Conservation (phyloP, 2,113 vertebrate species). For the Spea multiplicata region DNA sequence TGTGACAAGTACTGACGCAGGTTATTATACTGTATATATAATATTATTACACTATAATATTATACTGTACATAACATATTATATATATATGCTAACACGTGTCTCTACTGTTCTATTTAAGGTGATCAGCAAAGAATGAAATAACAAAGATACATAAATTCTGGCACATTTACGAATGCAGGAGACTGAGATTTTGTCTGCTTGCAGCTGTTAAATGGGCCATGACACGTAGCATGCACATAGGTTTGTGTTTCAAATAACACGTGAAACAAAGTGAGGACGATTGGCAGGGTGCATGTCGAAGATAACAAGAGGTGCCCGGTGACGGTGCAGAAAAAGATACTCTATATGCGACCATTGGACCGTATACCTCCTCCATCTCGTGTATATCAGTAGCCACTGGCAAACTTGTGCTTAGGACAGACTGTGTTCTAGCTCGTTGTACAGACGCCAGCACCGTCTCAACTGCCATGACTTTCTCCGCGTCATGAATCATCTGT, state of each 20-base stretch:
- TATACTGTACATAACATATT: too few species aligned
- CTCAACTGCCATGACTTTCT: constrained; percentile 29
- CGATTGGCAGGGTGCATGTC: neutral
- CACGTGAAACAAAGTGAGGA: constrained; percentile 12
- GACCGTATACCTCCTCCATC: constrained; percentile 24
- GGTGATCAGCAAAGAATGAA: neutral
- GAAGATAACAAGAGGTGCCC: constrained; percentile 23
- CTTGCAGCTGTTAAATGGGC: constrained; percentile 12
- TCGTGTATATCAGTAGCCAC: neutral
- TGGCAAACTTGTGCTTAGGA: constrained; percentile 9
- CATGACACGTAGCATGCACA: neutral
- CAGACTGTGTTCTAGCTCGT: constrained; percentile 23
- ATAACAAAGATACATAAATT: constrained; percentile 26
- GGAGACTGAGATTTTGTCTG: neutral
- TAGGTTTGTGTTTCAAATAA: neutral
- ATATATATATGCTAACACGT: too few species aligned
- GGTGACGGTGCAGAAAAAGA: neutral
- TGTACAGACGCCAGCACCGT: constrained; percentile 33
- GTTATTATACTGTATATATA: too few species aligned
- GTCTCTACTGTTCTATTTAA: neutral
- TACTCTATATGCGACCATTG: neutral
- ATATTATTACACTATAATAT: too few species aligned
- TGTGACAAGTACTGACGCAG: too few species aligned
- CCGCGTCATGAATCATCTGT: constrained; percentile 28
- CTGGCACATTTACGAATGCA: constrained; percentile 21